phyloP scores from a whole-genome alignment of 2,888 invertebrate species.

The Diplolepis rosae region DNA sequence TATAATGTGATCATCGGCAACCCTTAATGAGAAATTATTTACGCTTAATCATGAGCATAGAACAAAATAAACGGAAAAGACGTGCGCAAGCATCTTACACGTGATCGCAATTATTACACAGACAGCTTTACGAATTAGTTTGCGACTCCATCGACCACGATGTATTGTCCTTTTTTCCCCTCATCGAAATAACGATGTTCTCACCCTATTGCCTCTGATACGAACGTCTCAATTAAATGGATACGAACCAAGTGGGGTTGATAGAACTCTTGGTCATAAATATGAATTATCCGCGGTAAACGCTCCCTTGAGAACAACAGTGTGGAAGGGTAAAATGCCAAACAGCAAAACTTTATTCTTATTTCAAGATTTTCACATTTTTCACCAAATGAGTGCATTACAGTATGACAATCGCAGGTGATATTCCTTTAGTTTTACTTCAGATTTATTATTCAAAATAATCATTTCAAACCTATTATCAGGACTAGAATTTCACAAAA shows the following conservation, averaged over 20 bases:
- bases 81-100: not conserved
- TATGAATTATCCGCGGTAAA: constrained; percentile 73
- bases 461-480: too few species aligned
- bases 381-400: too few species aligned
- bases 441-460: too few species aligned
- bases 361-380: not conserved
- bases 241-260: constrained; percentile 71
- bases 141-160: constrained; percentile 43
- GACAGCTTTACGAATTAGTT: constrained; percentile 41
- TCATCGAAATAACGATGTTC: constrained; percentile 57
- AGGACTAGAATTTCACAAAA: too few species aligned
- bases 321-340: constrained; percentile 38
- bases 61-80: not conserved
- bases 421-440: not conserved
- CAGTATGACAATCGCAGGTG: too few species aligned
- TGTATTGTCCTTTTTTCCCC: constrained; percentile 44
- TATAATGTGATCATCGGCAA: not conserved
- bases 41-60: not conserved
- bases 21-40: not conserved
- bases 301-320: constrained; percentile 64
- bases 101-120: constrained; percentile 37
- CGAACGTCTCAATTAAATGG: constrained; percentile 73
- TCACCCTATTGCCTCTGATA: constrained; percentile 72
- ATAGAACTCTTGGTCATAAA: constrained; percentile 71
- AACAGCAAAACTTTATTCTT: constrained; percentile 34